phyloP scores from a whole-genome alignment of 2,888 invertebrate species.

The Ligdia adustata region DNA sequence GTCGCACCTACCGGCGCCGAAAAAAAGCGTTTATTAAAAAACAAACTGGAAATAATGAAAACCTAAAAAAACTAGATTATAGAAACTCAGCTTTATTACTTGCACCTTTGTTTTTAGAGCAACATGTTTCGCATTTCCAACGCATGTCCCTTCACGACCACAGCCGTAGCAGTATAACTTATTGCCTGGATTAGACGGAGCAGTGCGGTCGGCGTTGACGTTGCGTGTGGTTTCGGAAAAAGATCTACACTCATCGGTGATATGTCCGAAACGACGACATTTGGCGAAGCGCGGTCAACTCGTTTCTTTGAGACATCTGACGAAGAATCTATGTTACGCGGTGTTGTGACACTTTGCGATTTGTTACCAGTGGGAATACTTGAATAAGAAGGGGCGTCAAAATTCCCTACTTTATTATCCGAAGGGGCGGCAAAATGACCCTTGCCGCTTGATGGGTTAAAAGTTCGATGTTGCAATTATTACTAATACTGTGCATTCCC shows the following conservation, averaged over 20 bases:
- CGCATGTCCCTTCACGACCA: background rate
- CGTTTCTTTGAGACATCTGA: background rate
- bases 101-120: background rate
- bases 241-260: background rate
- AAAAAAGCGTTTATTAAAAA: too few species aligned
- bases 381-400: background rate
- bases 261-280: background rate
- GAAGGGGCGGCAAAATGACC: too few species aligned
- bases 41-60: too few species aligned
- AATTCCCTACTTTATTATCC: too few species aligned
- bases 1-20: too few species aligned
- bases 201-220: too few species aligned
- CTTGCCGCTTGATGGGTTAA: background rate
- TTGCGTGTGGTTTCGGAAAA: background rate
- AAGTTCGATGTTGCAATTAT: background rate
- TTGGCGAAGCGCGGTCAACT: background rate
- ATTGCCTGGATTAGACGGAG: background rate
- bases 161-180: background rate
- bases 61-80: too few species aligned
- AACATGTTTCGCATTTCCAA: background rate
- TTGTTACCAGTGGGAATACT: too few species aligned
- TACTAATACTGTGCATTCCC: background rate
- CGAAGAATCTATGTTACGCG: background rate
- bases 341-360: background rate
- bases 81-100: background rate